Base-by-base conservation (phyloP, 1,140 invertebrate genomes). In the Drosophila athabasca region DNA sequence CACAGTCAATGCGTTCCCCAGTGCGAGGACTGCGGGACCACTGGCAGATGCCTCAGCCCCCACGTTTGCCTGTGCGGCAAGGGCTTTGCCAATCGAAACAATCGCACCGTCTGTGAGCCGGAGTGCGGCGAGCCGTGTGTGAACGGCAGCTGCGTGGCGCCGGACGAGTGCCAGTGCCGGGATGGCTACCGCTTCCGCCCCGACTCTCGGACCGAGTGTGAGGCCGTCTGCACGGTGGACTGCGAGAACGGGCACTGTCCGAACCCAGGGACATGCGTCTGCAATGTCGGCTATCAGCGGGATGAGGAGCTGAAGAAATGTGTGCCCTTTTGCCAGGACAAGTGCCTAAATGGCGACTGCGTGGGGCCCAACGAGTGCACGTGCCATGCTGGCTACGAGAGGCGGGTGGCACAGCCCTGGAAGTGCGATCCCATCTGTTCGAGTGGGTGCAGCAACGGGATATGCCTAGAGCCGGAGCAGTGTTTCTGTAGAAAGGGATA, bases 271-370 rank as follows among this genome's bases (percentile, higher is more conserved):
- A 87, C 80, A 0, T 95, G 95, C 79, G 79, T 90, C 6, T 95
- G 94, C 69, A 93, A 93, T 77, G 85, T 92, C n/a, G 94, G 93
- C 52, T 94, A 94, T 64, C 57, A 69, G 9, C 64, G 66, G 9
- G 60, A 79, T 31, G 93, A 94, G 58, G 69, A 68, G 17, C 80
- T 93, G 61, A 62, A 35, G 54, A 49, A 92, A 73, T 94, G 94
- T 68, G 50, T 92, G 44, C 93, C 94, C 11, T 75, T 93, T 5
- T 95, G 94, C 79, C 92, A 93, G 17, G 92, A 93, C 13, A 91
- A 92, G 0, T 95, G 94, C 77, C 76, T 92, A n/a, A 94, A 95
- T 71, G 94, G 94, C 1, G 90, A 93, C 4, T 95, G 94, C 66
- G 93, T 93, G 2, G 92, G 83, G 3, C 94, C 94, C 2, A 92